Percentiles rank a stretch among this genome's conserved stretches.
Conservation (phyloP, 92 coral and sea anemone genomes). For the Siderastrea radians region DNA sequence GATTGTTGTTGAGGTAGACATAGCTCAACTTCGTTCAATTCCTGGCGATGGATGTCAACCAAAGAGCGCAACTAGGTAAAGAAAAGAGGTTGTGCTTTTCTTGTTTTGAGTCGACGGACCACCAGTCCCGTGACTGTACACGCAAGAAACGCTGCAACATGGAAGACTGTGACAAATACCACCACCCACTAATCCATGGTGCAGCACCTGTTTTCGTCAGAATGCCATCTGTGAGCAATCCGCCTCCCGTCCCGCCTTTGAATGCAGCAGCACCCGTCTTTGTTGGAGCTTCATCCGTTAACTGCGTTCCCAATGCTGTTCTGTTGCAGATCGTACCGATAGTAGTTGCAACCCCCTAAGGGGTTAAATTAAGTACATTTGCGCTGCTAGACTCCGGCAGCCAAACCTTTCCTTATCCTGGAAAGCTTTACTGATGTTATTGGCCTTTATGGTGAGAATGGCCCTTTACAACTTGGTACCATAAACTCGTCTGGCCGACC, state of each 20-base stretch:
- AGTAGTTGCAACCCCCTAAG: constrained; percentile 43
- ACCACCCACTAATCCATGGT: constrained; percentile 67
- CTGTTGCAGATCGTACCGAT: constrained; percentile 74
- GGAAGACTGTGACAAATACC: constrained; percentile 57
- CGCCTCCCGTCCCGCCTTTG: constrained; percentile 38
- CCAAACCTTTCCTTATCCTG: constrained; percentile 59
- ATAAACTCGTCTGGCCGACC: constrained; percentile 57
- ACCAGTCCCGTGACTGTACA: constrained; percentile 52
- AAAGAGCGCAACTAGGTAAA: constrained; percentile 61
- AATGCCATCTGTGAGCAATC: constrained; percentile 46
- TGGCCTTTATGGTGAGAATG: neutral
- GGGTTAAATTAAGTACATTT: constrained; percentile 47
- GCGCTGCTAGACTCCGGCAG: constrained; percentile 77
- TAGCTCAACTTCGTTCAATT: constrained; percentile 47
- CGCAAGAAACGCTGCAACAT: constrained; percentile 39
- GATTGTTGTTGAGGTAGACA: constrained; percentile 14
- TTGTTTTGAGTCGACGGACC: constrained; percentile 66
- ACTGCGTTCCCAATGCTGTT: constrained; percentile 26
- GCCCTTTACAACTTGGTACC: constrained; percentile 11
- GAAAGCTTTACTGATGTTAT: constrained; percentile 46
- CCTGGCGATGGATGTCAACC: constrained; percentile 62
- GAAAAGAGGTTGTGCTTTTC: constrained; percentile 71
- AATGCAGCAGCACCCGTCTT: constrained; percentile 58
- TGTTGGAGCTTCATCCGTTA: constrained; percentile 47
- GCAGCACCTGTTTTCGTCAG: constrained; percentile 55